These are phyloP conservation scores for Polymixis lichenea DNA, from an alignment of 2,888 invertebrate genomes.

Conservation along the genomic window DNA sequence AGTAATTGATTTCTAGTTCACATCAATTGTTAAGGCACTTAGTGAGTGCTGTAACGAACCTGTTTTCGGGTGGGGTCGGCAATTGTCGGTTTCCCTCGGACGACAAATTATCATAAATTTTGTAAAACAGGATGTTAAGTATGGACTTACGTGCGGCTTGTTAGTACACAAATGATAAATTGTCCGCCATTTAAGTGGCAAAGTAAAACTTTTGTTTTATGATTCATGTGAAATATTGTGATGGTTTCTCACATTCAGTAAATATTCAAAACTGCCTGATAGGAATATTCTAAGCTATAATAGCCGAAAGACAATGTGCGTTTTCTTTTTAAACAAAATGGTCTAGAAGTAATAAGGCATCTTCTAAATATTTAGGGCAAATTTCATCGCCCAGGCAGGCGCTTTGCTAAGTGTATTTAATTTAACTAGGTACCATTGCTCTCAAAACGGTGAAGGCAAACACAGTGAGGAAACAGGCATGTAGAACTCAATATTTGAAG, in stretches of 20 bases:
- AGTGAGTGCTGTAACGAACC: conserved; percentile 38
- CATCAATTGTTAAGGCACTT: conserved; percentile 56
- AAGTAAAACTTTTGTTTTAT: conserved; percentile 27
- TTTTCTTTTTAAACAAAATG: background rate
- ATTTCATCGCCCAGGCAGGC: background rate
- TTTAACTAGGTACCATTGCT: no score
- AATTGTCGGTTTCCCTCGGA: conserved; percentile 45
- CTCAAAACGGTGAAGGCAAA: no score
- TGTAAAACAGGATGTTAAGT: conserved; percentile 57
- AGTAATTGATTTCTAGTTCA: conserved; percentile 67
- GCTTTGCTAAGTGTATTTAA: no score
- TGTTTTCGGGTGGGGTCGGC: conserved; percentile 29
- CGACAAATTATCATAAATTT: conserved; percentile 60
- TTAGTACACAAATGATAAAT: conserved; percentile 52
- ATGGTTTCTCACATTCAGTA: conserved; percentile 4
- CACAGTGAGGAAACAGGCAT: no score
- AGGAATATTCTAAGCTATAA: background rate
- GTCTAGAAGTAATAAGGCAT: background rate
- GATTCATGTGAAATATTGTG: conserved; percentile 25
- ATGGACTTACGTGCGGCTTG: conserved; percentile 23
- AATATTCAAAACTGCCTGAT: background rate
- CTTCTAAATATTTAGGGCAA: background rate
- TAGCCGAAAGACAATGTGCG: background rate
- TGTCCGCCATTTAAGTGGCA: conserved; percentile 26
- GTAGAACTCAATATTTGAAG: no score